Percentiles rank a stretch among this genome's conserved stretches.
Evolutionary conservation across 2,797 vertebrate genomes (phyloP).

Genomic region (Syngnathus rostellatus): DNA sequence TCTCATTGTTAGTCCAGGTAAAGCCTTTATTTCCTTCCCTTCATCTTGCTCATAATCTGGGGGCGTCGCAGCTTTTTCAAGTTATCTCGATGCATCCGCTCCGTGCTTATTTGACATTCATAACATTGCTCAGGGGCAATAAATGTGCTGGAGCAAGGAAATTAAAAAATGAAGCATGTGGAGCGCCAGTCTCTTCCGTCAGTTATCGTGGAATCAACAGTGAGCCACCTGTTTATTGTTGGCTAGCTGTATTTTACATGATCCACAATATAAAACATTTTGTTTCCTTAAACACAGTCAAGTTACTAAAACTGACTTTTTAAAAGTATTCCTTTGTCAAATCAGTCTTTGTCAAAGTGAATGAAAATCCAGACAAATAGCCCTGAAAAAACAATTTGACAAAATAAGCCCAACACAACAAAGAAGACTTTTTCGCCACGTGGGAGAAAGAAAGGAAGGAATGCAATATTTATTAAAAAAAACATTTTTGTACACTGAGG

Average conservation of each 20-base stretch:
- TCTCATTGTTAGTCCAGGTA: not conserved
- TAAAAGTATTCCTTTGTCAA: too few relatives aligned
- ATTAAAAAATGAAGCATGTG: not conserved
- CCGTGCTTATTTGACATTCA: not conserved
- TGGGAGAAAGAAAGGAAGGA: too few relatives aligned
- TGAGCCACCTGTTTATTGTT: not conserved
- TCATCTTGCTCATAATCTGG: not conserved
- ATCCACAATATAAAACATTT: not conserved
- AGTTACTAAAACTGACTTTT: not conserved
- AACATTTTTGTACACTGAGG: too few relatives aligned
- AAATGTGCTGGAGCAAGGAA: not conserved
- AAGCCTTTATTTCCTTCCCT: not conserved
- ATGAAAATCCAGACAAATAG: too few relatives aligned
- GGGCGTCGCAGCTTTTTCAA: not conserved
- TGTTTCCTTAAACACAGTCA: not conserved
- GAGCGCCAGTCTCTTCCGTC: not conserved
- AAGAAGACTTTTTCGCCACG: too few relatives aligned
- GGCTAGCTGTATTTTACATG: not conserved
- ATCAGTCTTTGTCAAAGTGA: too few relatives aligned
- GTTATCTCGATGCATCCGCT: not conserved
- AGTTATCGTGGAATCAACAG: too few relatives aligned
- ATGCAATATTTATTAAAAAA: too few relatives aligned
- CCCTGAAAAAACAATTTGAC: too few relatives aligned
- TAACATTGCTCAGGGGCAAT: not conserved
- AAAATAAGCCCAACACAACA: too few relatives aligned